Conservation (phyloP, 2,888 invertebrate species). For the Cerceris ruficornis region DNA sequence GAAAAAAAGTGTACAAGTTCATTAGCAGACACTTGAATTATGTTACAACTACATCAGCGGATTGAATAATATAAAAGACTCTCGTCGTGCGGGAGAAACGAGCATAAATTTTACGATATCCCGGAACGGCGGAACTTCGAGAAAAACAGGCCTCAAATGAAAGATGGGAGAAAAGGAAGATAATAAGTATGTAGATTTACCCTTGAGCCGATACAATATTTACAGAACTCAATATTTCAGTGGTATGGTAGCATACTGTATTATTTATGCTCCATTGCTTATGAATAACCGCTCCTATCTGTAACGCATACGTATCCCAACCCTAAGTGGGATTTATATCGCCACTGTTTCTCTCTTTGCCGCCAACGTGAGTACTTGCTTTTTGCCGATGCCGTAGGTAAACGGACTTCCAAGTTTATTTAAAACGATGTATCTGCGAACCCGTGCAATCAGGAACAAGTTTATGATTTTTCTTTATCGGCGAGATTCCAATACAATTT, state of each 20-base stretch:
- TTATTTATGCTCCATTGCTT: conserved; percentile 80
- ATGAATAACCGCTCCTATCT: conserved; percentile 77
- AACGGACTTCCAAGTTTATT: background rate
- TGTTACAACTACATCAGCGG: no score
- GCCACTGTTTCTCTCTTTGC: conserved; percentile 52
- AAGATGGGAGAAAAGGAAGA: conserved; percentile 12
- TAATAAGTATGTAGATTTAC: conserved; percentile 53
- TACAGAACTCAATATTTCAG: conserved; percentile 77
- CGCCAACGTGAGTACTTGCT: conserved; percentile 27
- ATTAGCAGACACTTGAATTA: no score
- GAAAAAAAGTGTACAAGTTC: no score
- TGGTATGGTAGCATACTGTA: conserved; percentile 69
- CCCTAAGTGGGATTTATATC: conserved; percentile 76
- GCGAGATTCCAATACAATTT: no score
- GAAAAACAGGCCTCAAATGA: conserved; percentile 1
- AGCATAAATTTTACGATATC: no score
- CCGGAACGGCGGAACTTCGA: background rate
- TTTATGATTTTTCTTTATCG: no score
- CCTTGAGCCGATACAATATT: conserved; percentile 64
- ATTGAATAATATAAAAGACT: no score
- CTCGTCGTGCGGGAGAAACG: no score
- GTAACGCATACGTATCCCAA: conserved; percentile 63
- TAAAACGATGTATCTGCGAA: no score
- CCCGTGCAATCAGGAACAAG: no score
- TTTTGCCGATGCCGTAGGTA: background rate